These are phyloP conservation scores for Mionectes macconnelli DNA, from an alignment of 2,113 vertebrate genomes.

Conservation along the genomic window DNA sequence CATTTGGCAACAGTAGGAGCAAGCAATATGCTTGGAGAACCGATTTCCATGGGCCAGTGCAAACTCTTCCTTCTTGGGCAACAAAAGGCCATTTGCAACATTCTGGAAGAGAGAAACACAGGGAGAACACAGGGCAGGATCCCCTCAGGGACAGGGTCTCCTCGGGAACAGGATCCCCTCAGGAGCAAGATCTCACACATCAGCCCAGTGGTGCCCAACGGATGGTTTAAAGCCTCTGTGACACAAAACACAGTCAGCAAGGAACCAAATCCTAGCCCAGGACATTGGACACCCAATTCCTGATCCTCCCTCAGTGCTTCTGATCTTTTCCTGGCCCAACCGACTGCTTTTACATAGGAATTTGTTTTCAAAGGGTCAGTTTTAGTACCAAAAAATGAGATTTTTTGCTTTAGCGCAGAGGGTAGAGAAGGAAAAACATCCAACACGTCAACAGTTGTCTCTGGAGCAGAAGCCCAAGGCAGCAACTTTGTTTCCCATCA, in stretches of 20 bases:
- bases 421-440: neutral
- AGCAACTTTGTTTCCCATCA: neutral
- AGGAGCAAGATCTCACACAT: accelerated
- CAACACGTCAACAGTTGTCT: neutral
- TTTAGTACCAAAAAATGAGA: neutral
- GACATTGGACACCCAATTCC: accelerated
- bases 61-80: conserved; percentile 10
- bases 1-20: conserved; percentile 61
- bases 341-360: neutral
- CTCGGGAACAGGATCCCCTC: accelerated
- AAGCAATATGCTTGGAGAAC: conserved; percentile 83
- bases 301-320: neutral
- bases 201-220: accelerated
- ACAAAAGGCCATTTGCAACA: conserved; percentile 27
- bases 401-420: neutral
- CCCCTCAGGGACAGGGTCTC: neutral
- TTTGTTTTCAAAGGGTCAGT: neutral
- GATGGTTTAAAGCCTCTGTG: accelerated
- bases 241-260: neutral
- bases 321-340: neutral
- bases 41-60: conserved; percentile 57
- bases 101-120: conserved; percentile 27
- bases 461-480: neutral
- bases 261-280: neutral
- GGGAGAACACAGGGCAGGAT: neutral